Evolutionary conservation across 2,888 invertebrate genomes (phyloP).

Genomic region (Cheilosia pagana): DNA sequence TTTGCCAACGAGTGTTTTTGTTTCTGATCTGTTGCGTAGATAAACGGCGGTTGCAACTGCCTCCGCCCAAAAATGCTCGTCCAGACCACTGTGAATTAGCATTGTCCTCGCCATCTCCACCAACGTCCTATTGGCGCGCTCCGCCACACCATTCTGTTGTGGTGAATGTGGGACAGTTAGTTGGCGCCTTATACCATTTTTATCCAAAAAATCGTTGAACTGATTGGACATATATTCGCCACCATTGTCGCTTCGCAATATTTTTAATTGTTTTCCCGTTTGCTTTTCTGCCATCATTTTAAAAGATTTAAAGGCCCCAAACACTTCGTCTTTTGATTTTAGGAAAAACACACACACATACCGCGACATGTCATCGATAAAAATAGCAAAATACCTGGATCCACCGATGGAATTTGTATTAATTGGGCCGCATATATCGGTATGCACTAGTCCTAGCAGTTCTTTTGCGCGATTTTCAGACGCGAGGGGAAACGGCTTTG

Average conservation of each 20-base stretch:
- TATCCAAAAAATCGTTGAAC: constrained; percentile 44
- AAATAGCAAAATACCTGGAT: constrained; percentile 40
- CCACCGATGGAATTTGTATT: constrained; percentile 35
- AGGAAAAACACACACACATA: constrained; percentile 40
- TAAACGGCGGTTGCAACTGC: constrained; percentile 30
- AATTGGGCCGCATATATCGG: too few relatives aligned
- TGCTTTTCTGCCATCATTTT: constrained; percentile 27
- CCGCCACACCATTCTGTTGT: constrained; percentile 67
- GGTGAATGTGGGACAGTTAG: constrained; percentile 53
- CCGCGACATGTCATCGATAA: constrained; percentile 40
- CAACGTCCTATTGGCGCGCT: constrained; percentile 43
- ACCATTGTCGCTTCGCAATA: constrained; percentile 54
- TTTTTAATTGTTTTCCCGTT: constrained; percentile 55
- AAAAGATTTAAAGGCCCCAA: constrained; percentile 41
- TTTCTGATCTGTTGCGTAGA: constrained; percentile 11
- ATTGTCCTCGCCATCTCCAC: constrained; percentile 76
- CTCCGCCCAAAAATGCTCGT: constrained; percentile 74
- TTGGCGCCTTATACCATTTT: constrained; percentile 57
- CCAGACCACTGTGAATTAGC: constrained; percentile 72
- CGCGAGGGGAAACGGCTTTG: too few relatives aligned
- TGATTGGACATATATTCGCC: constrained; percentile 45
- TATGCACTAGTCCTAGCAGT: too few relatives aligned
- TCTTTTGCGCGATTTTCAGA: too few relatives aligned
- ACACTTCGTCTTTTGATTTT: constrained; percentile 24
- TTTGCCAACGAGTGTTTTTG: constrained; percentile 6